Evolutionary conservation across 2,797 vertebrate genomes (phyloP).

Genomic region (Sebastolobus alascanus): DNA sequence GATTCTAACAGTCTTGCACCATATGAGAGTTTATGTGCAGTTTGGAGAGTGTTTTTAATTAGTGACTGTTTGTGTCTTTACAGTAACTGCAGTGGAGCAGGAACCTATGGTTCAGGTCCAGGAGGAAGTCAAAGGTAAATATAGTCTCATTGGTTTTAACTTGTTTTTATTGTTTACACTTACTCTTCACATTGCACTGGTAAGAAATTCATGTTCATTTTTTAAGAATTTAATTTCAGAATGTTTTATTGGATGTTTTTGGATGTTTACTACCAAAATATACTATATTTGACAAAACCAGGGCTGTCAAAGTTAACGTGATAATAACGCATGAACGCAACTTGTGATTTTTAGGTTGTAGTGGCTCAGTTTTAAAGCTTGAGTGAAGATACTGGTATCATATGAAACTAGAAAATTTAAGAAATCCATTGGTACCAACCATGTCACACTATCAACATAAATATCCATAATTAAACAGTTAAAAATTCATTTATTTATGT

Average conservation of each 20-base stretch:
- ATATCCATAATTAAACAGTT: too few relatives aligned
- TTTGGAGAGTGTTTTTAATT: slow-evolving; percentile 33
- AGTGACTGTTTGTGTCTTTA: slow-evolving; percentile 65
- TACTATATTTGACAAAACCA: not conserved
- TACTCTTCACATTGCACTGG: not conserved
- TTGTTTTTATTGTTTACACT: not conserved
- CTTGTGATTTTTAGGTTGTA: too few relatives aligned
- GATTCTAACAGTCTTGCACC: slow-evolving; percentile 62
- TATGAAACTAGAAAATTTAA: too few relatives aligned
- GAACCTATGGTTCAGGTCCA: slow-evolving; percentile 75
- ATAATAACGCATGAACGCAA: too few relatives aligned
- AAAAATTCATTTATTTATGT: too few relatives aligned
- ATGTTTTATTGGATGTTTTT: not conserved
- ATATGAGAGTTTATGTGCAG: slow-evolving; percentile 20
- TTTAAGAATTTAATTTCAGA: not conserved
- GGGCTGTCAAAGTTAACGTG: too few relatives aligned
- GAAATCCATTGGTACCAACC: too few relatives aligned
- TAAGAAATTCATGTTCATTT: not conserved
- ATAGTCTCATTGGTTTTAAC: too few relatives aligned
- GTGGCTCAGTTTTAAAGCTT: too few relatives aligned
- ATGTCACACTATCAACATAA: too few relatives aligned
- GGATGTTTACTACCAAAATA: not conserved
- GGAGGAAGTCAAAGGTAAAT: slow-evolving; percentile 93
- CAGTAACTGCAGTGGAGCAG: slow-evolving; percentile 87
- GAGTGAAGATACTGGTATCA: too few relatives aligned